These are phyloP conservation scores for Anser cygnoides DNA, from an alignment of 2,113 vertebrate species.

Conservation along the genomic window DNA sequence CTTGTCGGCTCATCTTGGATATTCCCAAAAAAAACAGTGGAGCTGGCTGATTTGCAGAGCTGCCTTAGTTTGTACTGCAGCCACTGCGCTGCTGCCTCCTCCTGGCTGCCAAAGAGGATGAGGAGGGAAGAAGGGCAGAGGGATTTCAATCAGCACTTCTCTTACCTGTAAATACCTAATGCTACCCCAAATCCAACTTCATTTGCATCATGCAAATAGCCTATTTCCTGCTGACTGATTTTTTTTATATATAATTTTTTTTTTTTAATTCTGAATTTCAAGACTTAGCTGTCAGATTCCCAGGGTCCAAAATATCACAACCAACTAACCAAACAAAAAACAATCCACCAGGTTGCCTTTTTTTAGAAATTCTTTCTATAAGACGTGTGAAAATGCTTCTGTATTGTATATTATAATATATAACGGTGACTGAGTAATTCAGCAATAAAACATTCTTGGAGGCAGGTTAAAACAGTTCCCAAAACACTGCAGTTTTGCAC, in stretches of 20 bases:
- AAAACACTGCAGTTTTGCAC: not conserved
- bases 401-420: not conserved
- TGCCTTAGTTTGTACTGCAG: slow-evolving; percentile 53
- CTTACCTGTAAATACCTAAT: slow-evolving; percentile 70
- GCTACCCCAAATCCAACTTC: slow-evolving; percentile 21
- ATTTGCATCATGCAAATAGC: slow-evolving; percentile 3
- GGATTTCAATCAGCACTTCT: slow-evolving; percentile 37
- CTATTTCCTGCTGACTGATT: slow-evolving; percentile 48
- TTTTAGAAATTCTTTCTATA: slow-evolving; percentile 36
- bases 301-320: slow-evolving; percentile 46
- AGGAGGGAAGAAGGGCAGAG: not conserved
- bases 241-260: not conserved
- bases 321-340: not conserved
- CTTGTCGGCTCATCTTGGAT: slow-evolving; percentile 7
- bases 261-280: slow-evolving; percentile 29
- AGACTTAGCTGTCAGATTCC: slow-evolving; percentile 28
- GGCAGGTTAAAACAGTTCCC: slow-evolving; percentile 15
- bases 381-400: not conserved
- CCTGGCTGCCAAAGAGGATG: slow-evolving; percentile 15
- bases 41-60: slow-evolving; percentile 73
- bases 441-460: slow-evolving; percentile 47
- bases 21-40: slow-evolving; percentile 49
- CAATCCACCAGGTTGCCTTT: slow-evolving; percentile 72
- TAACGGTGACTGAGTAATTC: not conserved
- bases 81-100: not conserved